These are phyloP conservation scores for Pandemis cinnamomeana DNA, from an alignment of 2,888 invertebrate genomes.

Conservation along the genomic window DNA sequence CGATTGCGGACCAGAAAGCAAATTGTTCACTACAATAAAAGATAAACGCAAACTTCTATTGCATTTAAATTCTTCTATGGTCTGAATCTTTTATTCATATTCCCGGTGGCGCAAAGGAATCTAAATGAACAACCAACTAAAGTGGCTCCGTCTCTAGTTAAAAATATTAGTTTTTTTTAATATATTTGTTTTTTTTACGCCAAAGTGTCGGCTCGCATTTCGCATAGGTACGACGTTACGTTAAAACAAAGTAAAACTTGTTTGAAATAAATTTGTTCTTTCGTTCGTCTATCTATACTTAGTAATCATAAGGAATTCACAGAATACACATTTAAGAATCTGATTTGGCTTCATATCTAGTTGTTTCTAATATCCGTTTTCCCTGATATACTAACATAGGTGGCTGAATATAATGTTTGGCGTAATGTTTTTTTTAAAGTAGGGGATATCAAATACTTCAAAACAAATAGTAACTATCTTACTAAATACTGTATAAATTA, in stretches of 20 bases:
- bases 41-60: slow-evolving; percentile 35
- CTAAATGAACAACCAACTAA: slow-evolving; percentile 38
- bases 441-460: too few relatives aligned
- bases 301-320: not conserved
- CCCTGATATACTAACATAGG: too few relatives aligned
- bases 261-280: slow-evolving; percentile 3
- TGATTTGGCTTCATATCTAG: too few relatives aligned
- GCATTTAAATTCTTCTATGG: slow-evolving; percentile 39
- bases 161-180: slow-evolving; percentile 8
- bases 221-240: slow-evolving; percentile 18
- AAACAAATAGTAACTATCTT: too few relatives aligned
- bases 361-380: too few relatives aligned
- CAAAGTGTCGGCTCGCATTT: slow-evolving; percentile 18
- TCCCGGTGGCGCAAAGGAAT: slow-evolving; percentile 37
- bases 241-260: slow-evolving; percentile 16
- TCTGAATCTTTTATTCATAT: slow-evolving; percentile 40
- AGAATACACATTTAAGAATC: not conserved
- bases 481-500: too few relatives aligned
- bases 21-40: slow-evolving; percentile 37
- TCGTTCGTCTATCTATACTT: not conserved
- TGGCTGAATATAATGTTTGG: too few relatives aligned
- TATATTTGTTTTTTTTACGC: not conserved
- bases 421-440: too few relatives aligned
- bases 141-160: slow-evolving; percentile 32
- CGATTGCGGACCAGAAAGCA: slow-evolving; percentile 13